These are phyloP conservation scores for Chloroceryle inda DNA, from an alignment of 2,797 vertebrate genomes.

Conservation along the genomic window DNA sequence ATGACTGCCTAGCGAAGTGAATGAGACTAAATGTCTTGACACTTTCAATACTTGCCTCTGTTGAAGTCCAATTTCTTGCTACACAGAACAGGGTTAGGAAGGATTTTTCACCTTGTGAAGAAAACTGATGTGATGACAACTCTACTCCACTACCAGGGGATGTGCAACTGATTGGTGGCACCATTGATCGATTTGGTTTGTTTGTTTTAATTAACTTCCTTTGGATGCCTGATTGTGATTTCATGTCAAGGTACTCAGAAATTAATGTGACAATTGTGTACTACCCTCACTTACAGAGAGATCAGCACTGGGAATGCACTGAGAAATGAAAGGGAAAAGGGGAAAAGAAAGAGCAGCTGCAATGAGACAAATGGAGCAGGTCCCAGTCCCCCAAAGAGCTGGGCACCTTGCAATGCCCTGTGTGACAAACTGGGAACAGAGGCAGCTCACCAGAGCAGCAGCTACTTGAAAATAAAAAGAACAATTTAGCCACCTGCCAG, in stretches of 20 bases:
- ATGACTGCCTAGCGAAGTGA: not conserved
- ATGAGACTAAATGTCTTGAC: not conserved
- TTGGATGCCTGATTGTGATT: not conserved
- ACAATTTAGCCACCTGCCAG: not conserved
- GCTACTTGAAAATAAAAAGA: not conserved
- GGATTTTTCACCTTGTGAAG: not conserved
- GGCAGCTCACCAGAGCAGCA: not conserved
- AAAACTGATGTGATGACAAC: not conserved
- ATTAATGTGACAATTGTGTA: not conserved
- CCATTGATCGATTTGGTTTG: not conserved
- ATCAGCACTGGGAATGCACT: not conserved
- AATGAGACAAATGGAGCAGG: not conserved
- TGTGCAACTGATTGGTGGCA: not conserved
- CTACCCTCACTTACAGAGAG: not conserved
- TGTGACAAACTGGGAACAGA: not conserved
- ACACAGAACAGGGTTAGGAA: not conserved
- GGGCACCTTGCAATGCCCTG: not conserved
- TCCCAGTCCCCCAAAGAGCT: not conserved
- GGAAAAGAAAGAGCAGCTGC: not conserved
- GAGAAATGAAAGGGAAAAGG: not conserved
- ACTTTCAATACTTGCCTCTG: not conserved
- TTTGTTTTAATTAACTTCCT: constrained; percentile 14
- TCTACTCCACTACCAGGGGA: not conserved
- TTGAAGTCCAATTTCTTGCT: not conserved
- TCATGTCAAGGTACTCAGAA: not conserved